Evolutionary conservation across 2,888 invertebrate genomes (phyloP).

Genomic region (Pseudeuparius sepicola): DNA sequence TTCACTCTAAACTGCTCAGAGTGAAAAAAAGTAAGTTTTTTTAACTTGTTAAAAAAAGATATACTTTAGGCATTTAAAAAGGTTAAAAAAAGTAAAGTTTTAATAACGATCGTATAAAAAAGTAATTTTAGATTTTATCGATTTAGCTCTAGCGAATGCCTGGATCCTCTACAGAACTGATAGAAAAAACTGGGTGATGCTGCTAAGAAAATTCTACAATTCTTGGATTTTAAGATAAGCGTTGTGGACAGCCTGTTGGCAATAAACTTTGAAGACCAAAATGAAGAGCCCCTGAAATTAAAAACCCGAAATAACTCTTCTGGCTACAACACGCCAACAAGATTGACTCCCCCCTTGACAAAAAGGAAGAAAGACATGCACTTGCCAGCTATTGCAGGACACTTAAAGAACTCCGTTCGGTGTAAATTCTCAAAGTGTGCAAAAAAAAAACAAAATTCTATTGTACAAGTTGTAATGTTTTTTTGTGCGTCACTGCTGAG

Average conservation of each 20-base stretch:
- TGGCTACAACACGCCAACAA: conserved; percentile 5
- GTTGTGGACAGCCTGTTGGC: conserved; percentile 1
- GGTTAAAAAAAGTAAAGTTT: too few relatives aligned
- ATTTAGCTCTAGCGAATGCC: conserved; percentile 10
- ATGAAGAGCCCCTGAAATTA: conserved; percentile 1
- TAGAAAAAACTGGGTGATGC: conserved; percentile 3
- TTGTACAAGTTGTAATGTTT: conserved; percentile 7
- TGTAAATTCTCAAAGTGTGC: conserved; percentile 1
- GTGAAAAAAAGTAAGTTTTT: too few relatives aligned
- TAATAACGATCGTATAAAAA: too few relatives aligned
- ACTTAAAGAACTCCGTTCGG: conserved; percentile 5
- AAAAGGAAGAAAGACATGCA: conserved; percentile 3
- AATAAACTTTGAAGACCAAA: conserved; percentile 2
- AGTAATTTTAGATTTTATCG: conserved; percentile 10
- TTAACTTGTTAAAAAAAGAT: too few relatives aligned
- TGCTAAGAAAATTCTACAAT: conserved; percentile 1
- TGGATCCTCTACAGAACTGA: conserved; percentile 11
- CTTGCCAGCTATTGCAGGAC: conserved; percentile 2
- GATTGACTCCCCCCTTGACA: conserved; percentile 1
- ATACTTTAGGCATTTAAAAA: too few relatives aligned
- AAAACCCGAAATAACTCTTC: conserved; percentile 5
- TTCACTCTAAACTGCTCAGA: too few relatives aligned
- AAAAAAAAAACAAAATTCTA: conserved; percentile 7
- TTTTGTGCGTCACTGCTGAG: conserved; percentile 7
- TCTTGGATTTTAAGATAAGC: conserved; percentile 7